These are phyloP conservation scores for Drosophila koepferae DNA, from an alignment of 2,888 invertebrate species.

Conservation along the genomic window DNA sequence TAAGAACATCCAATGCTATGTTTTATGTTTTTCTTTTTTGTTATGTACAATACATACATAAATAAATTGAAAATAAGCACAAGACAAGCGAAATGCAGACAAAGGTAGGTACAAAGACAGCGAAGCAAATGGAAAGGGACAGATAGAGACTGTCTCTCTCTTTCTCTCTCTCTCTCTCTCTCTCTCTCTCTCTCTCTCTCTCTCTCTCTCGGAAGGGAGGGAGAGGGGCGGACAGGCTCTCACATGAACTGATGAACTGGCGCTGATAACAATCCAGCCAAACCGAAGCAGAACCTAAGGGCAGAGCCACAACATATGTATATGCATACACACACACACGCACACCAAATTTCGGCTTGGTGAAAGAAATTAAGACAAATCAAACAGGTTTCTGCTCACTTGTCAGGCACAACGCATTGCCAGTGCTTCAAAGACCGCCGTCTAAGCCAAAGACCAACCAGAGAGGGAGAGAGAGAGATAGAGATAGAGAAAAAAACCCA, in stretches of 20 bases:
- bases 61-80: conserved; percentile 39
- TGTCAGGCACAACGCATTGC: conserved; percentile 26
- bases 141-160: not conserved
- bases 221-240: conserved; percentile 33
- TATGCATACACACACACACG: not conserved
- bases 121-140: not conserved
- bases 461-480: not conserved
- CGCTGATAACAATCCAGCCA: conserved; percentile 49
- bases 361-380: conserved; percentile 72
- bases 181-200: too few species aligned
- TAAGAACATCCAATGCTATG: conserved; percentile 62
- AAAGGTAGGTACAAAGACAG: conserved; percentile 8
- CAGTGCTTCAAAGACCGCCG: conserved; percentile 39
- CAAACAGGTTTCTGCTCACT: conserved; percentile 65
- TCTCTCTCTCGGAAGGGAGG: not conserved
- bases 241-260: conserved; percentile 57
- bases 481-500: conserved; percentile 3
- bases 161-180: too few species aligned
- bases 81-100: conserved; percentile 28
- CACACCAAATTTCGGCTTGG: conserved; percentile 43
- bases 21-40: conserved; percentile 41
- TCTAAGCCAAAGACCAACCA: conserved; percentile 3
- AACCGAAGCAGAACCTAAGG: conserved; percentile 10
- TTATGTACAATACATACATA: conserved; percentile 28
- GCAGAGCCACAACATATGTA: conserved; percentile 18